phyloP scores from a whole-genome alignment of 2,797 vertebrate species.

The Clarias pachynema region DNA sequence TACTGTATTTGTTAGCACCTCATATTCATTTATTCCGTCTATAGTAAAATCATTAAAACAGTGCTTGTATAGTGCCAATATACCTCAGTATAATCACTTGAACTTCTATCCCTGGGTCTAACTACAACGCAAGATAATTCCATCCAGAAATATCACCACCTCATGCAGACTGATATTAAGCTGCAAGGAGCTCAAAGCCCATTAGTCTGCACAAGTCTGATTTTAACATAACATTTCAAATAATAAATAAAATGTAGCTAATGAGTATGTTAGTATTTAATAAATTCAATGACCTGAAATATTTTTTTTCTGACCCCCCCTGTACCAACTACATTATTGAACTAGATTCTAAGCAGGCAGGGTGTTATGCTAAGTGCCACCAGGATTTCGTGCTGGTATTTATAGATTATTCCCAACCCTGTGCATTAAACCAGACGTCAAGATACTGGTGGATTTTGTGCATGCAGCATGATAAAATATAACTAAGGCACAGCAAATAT shows the following conservation, averaged over 20 bases:
- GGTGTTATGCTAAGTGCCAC: slow-evolving; percentile 34
- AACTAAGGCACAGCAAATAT: neutral
- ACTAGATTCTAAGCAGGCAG: slow-evolving; percentile 46
- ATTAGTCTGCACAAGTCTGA: slow-evolving; percentile 12
- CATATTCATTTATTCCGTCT: neutral
- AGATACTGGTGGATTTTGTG: slow-evolving; percentile 27
- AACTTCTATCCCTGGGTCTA: neutral
- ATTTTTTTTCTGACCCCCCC: neutral
- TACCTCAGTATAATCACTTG: neutral
- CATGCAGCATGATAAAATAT: slow-evolving; percentile 49
- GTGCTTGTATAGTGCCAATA: neutral
- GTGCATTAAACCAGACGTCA: slow-evolving; percentile 13
- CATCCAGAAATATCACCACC: neutral
- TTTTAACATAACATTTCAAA: neutral
- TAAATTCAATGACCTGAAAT: neutral
- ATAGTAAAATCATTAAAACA: neutral
- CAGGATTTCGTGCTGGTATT: neutral
- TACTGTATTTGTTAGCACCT: neutral
- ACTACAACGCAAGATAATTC: neutral
- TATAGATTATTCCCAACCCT: slow-evolving; percentile 1
- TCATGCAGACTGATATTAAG: neutral
- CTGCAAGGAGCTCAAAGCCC: neutral
- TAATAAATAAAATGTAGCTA: too few species aligned
- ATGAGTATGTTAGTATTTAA: neutral
- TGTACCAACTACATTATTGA: slow-evolving; percentile 39